Evolutionary conservation across 2,113 vertebrate genomes (phyloP), one percentile per base, ranked within the genome.

Genomic region (Atlantisia rogersi): DNA sequence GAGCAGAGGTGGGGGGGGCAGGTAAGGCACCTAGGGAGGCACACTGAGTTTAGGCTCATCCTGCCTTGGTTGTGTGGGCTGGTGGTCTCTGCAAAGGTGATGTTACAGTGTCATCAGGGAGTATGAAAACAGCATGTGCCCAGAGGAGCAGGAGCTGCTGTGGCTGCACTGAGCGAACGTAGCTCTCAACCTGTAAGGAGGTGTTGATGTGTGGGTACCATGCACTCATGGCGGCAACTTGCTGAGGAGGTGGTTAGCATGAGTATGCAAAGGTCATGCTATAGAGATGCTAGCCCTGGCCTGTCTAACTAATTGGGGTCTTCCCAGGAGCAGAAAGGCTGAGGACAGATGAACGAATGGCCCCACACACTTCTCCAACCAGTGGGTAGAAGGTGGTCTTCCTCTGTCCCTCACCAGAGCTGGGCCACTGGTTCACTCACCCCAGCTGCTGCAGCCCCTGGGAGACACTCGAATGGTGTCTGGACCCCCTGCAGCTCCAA

Each of bases 121-220:
- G 35, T 40, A 31, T 21, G 19, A 56, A 83, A 35, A 2, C 7
- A 2, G 9, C 25, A 18, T 0, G 4, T 42, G 25, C 21, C 31
- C 59, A 31, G 64, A 42, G 63, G 11, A 62, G 50, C 17, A 18
- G 73, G 59, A 65, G 64, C 21, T 44, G 46, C 32, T 26, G 44
- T 21, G 55, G 44, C 74, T 31, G 10, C 4, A 1, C 31, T 0
- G 2, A 69, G 42, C 0, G 0, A n/a, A 5, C 6, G 19, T 0
- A 2, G 24, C 8, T 46, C 56, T 60, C 28, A 13, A 5, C 8
- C 19, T 25, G 12, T 9, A 10, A 29, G 29, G 15, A 10, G 8
- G 4, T 2, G 3, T 17, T 35, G 67, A 20, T 40, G 40, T 20
- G 50, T 40, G 29, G n/a, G 67, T 35, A 24, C 48, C 40, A 6